Conservation (phyloP, 2,888 invertebrate species). For the Leptopilina syphax region DNA sequence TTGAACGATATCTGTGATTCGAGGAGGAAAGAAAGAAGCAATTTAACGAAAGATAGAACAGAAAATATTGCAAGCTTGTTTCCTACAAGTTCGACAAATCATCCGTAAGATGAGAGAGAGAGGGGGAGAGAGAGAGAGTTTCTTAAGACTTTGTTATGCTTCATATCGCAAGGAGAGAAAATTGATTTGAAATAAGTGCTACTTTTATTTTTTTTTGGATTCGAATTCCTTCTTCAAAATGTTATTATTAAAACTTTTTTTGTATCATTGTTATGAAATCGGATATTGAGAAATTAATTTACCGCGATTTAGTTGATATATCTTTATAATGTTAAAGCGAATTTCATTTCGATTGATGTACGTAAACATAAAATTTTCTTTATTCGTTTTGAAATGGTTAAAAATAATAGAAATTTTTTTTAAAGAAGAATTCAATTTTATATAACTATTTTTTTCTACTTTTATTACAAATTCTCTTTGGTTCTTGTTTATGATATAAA, state of each 20-base stretch:
- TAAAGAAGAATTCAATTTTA: no score
- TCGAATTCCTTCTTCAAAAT: background rate
- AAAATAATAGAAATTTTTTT: no score
- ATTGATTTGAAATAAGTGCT: constrained; percentile 25
- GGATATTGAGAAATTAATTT: no score
- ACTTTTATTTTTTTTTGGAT: background rate
- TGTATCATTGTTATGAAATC: no score
- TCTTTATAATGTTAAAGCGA: no score
- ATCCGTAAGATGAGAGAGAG: constrained; percentile 16
- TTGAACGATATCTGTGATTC: constrained; percentile 27
- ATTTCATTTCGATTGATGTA: no score
- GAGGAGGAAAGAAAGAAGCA: constrained; percentile 29
- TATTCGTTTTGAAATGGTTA: no score
- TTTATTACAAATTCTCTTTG: no score
- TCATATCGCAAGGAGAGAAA: constrained; percentile 18
- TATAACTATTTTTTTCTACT: no score
- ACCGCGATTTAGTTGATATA: no score
- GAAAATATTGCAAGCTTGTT: constrained; percentile 33
- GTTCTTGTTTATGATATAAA: no score
- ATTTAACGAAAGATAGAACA: constrained; percentile 36
- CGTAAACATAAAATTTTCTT: no score
- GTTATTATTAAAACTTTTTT: background rate
- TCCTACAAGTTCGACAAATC: constrained; percentile 32
- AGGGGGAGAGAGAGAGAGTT: background rate
- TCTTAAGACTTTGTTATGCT: constrained; percentile 30